These are phyloP conservation scores for Aldabrachelys gigantea DNA, from an alignment of 2,113 vertebrate genomes.

Conservation along the genomic window DNA sequence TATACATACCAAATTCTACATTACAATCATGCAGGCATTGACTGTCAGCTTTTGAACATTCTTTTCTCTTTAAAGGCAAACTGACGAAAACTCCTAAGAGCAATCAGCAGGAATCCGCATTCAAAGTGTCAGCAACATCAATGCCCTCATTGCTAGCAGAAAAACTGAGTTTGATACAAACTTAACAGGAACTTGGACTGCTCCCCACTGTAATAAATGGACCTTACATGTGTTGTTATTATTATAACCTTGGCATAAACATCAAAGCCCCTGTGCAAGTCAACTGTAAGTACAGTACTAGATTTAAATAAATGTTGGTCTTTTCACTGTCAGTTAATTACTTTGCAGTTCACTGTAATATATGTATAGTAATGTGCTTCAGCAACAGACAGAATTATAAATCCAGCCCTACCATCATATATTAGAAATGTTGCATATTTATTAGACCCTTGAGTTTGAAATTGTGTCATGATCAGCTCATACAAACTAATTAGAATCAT, in stretches of 20 bases:
- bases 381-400: slow-evolving; percentile 44
- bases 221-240: slow-evolving; percentile 39
- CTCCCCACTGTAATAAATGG: slow-evolving; percentile 44
- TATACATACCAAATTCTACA: neutral
- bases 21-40: neutral
- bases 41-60: neutral
- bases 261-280: slow-evolving; percentile 37
- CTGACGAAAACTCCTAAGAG: neutral
- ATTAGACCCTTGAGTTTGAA: neutral
- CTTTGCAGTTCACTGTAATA: slow-evolving; percentile 44
- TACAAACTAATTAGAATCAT: neutral
- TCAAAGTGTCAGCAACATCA: neutral
- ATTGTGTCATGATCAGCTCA: neutral
- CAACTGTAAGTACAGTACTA: neutral
- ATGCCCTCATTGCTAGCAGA: neutral
- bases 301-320: slow-evolving; percentile 53
- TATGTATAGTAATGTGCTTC: slow-evolving; percentile 25
- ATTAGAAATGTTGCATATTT: neutral
- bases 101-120: neutral
- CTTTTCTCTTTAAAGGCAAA: neutral
- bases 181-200: neutral
- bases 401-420: slow-evolving; percentile 37
- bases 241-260: slow-evolving; percentile 49
- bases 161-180: slow-evolving; percentile 5
- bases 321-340: slow-evolving; percentile 43